These are phyloP conservation scores for Heliopora coerulea DNA, from an alignment of 92 coral and sea anemone species.

Conservation along the genomic window DNA sequence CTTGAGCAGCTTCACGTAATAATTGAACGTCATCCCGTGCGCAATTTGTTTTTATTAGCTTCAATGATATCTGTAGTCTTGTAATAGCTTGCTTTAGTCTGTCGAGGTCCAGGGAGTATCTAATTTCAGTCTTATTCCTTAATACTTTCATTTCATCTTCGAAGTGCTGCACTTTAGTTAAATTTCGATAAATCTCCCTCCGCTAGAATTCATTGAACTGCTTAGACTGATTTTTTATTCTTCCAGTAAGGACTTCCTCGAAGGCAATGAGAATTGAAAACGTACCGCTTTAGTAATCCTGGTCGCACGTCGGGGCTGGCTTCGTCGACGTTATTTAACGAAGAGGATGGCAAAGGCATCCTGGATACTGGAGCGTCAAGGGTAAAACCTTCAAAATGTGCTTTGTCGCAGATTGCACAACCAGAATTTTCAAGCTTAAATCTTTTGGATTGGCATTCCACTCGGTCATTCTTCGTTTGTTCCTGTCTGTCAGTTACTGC, in stretches of 20 bases:
- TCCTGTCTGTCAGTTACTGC: background rate
- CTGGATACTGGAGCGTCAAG: background rate
- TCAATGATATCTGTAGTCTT: background rate
- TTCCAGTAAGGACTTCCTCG: slow-evolving; percentile 52
- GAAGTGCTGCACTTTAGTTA: slow-evolving; percentile 21
- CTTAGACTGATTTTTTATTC: slow-evolving; percentile 47
- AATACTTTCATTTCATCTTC: slow-evolving; percentile 1
- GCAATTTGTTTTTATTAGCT: slow-evolving; percentile 10
- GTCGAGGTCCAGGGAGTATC: slow-evolving; percentile 11
- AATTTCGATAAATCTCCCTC: slow-evolving; percentile 22
- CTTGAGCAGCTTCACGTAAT: background rate
- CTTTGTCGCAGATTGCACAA: slow-evolving; percentile 66
- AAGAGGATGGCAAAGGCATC: background rate
- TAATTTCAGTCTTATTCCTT: background rate
- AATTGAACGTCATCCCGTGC: background rate
- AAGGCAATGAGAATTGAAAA: slow-evolving; percentile 16
- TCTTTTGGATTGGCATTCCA: slow-evolving; percentile 38
- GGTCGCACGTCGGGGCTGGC: background rate
- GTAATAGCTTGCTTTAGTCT: slow-evolving; percentile 2
- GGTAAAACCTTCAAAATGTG: slow-evolving; percentile 5
- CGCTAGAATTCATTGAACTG: slow-evolving; percentile 45
- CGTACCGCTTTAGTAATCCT: background rate
- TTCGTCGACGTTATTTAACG: slow-evolving; percentile 15
- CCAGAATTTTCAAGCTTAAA: slow-evolving; percentile 70
- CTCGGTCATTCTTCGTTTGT: slow-evolving; percentile 4